These are phyloP conservation scores for Syngnathus scovelli DNA, from an alignment of 2,113 vertebrate genomes.

Conservation along the genomic window DNA sequence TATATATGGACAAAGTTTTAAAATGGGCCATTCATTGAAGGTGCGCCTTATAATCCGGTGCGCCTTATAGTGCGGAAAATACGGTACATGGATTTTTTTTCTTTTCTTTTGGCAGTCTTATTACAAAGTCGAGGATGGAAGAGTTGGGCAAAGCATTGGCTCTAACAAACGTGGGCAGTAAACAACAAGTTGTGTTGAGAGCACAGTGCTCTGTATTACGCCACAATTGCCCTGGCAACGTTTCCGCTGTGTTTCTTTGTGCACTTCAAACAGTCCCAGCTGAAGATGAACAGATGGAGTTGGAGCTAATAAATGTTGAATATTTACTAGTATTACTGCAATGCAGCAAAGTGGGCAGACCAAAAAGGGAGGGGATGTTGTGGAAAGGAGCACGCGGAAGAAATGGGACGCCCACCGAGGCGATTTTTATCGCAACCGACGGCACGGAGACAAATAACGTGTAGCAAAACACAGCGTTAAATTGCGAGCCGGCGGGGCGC, in stretches of 20 bases:
- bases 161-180: neutral
- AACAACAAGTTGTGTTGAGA: neutral
- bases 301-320: slow-evolving; percentile 13
- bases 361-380: slow-evolving; percentile 6
- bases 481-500: neutral
- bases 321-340: slow-evolving; percentile 9
- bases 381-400: neutral
- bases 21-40: too few relatives aligned
- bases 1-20: too few relatives aligned
- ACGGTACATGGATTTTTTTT: neutral
- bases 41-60: too few relatives aligned
- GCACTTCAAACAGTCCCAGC: slow-evolving; percentile 5
- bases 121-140: neutral
- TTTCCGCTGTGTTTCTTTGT: slow-evolving; percentile 2
- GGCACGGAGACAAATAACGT: neutral
- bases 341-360: slow-evolving; percentile 5
- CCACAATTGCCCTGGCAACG: neutral
- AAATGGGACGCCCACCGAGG: slow-evolving; percentile 2
- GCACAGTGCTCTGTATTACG: neutral
- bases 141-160: neutral
- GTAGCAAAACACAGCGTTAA: neutral
- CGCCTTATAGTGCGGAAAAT: too few relatives aligned
- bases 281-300: slow-evolving; percentile 12
- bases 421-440: neutral
- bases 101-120: neutral